phyloP scores from a whole-genome alignment of 2,113 vertebrate species.

The Prunella fulvescens region DNA sequence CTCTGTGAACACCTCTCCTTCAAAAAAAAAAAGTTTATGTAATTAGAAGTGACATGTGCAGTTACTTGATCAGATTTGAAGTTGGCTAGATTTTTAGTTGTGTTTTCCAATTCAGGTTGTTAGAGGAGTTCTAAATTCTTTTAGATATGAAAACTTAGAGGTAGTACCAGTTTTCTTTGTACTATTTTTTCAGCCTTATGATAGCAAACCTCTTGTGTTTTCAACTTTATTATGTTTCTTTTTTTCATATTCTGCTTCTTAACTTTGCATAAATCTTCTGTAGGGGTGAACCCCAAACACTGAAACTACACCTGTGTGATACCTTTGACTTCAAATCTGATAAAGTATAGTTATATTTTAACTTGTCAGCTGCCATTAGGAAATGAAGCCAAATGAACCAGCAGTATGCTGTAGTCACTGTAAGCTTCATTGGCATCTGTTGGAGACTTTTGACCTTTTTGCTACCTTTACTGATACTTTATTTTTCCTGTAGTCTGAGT shows the following conservation, averaged over 20 bases:
- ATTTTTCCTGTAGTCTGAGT: background rate
- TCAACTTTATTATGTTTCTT: background rate
- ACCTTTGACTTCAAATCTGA: constrained; percentile 16
- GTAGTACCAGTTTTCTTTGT: background rate
- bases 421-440: background rate
- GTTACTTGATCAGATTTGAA: background rate
- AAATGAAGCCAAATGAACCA: background rate
- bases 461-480: background rate
- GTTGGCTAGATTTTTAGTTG: background rate
- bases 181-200: background rate
- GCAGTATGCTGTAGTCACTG: background rate
- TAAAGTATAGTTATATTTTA: constrained; percentile 14
- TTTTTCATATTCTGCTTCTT: background rate
- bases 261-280: background rate
- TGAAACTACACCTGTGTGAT: background rate
- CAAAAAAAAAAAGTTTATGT: background rate
- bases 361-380: background rate
- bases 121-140: background rate
- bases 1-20: background rate
- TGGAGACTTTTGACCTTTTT: background rate
- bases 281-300: background rate
- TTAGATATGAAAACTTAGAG: background rate
- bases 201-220: background rate
- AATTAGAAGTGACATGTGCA: background rate
- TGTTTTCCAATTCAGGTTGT: background rate